Evolutionary conservation across 2,113 vertebrate genomes (phyloP).

Genomic region (Notothenia rossii): DNA sequence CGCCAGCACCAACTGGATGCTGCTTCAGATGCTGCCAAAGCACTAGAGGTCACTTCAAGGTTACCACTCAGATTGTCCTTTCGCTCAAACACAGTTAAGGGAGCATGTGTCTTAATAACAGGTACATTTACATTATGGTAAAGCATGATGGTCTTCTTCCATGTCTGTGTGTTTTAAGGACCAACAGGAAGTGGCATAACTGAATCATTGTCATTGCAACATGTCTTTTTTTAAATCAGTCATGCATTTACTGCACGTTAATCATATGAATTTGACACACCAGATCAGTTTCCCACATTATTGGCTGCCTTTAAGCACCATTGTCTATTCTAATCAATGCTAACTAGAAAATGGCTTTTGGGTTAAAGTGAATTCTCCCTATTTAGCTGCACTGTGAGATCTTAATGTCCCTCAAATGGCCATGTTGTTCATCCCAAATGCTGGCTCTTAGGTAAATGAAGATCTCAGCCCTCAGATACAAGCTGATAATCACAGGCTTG

Average conservation of each 20-base stretch:
- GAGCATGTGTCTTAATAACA: background rate
- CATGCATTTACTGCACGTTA: constrained; percentile 1
- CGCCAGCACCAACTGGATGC: background rate
- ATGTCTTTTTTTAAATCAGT: constrained; percentile 1
- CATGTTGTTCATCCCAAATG: background rate
- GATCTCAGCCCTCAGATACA: background rate
- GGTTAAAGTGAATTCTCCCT: constrained; percentile 1
- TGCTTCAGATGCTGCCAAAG: background rate
- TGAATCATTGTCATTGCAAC: constrained; percentile 1
- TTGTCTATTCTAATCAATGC: constrained; percentile 8
- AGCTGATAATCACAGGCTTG: constrained; percentile 4
- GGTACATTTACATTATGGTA: background rate
- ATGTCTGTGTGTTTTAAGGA: background rate
- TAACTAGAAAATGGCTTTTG: constrained; percentile 24
- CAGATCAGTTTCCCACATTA: constrained; percentile 30
- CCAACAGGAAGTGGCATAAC: background rate
- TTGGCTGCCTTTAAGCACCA: constrained; percentile 1
- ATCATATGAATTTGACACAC: constrained; percentile 24
- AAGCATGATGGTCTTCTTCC: background rate
- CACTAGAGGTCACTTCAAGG: constrained; percentile 6
- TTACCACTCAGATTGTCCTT: background rate
- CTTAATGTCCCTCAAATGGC: background rate
- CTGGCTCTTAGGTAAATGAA: constrained; percentile 3
- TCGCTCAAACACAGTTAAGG: background rate
- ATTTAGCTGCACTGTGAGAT: constrained; percentile 1